Evolutionary conservation across 2,888 invertebrate genomes (phyloP).

Genomic region (Hemicrepidius hirtus): DNA sequence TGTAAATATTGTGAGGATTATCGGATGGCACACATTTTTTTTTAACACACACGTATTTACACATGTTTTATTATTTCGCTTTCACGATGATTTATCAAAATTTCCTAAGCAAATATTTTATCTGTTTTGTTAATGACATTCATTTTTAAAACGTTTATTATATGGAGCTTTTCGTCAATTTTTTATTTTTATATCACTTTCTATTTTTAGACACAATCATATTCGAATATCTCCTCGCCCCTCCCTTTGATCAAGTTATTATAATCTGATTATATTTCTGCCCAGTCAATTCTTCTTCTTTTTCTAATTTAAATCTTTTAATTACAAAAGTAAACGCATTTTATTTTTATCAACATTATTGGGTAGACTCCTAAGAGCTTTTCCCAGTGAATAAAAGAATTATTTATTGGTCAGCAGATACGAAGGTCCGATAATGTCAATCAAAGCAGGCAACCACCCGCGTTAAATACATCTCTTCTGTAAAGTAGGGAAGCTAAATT

Average conservation of each 20-base stretch:
- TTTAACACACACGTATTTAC: constrained; percentile 18
- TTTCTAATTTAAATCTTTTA: background rate
- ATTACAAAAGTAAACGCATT: background rate
- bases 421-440: constrained; percentile 23
- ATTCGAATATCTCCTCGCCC: too few relatives aligned
- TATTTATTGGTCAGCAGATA: constrained; percentile 35
- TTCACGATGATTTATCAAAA: background rate
- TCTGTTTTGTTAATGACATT: too few relatives aligned
- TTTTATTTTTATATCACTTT: too few relatives aligned
- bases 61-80: constrained; percentile 3
- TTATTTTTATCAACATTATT: background rate
- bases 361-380: too few relatives aligned
- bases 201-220: too few relatives aligned
- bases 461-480: constrained; percentile 29
- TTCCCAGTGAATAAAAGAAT: constrained; percentile 17
- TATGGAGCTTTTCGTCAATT: too few relatives aligned
- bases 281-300: too few relatives aligned
- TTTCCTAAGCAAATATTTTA: background rate
- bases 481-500: constrained; percentile 38
- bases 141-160: too few relatives aligned
- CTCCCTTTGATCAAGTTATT: too few relatives aligned
- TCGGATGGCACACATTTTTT: constrained; percentile 32
- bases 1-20: constrained; percentile 49
- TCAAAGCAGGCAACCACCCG: constrained; percentile 29
- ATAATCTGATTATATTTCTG: too few relatives aligned